phyloP scores from a whole-genome alignment of 2,888 invertebrate genomes.

The Melanchra persicariae region DNA sequence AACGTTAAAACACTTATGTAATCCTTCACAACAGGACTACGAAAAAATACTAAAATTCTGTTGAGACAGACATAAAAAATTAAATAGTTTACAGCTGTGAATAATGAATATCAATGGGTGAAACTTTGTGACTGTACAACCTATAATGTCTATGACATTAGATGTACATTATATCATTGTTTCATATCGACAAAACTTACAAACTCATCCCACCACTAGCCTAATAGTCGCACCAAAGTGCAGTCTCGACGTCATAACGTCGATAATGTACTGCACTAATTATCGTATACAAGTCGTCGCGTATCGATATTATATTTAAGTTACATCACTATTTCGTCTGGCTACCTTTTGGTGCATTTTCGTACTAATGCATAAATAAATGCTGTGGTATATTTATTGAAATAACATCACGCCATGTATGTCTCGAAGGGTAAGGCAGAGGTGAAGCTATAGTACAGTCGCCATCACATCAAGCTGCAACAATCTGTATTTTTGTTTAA shows the following conservation, averaged over 20 bases:
- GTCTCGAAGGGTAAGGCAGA: not conserved
- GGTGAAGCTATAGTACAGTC: no score
- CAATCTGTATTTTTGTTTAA: no score
- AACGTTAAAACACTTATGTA: no score
- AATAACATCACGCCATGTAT: not conserved
- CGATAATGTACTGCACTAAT: constrained; percentile 87
- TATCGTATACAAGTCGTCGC: constrained; percentile 71
- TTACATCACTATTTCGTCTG: constrained; percentile 71
- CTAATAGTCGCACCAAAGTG: constrained; percentile 82
- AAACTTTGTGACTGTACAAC: no score
- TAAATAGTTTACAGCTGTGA: no score
- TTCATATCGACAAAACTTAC: constrained; percentile 42
- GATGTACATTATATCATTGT: no score
- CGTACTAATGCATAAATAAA: constrained; percentile 28
- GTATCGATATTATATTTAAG: constrained; percentile 74
- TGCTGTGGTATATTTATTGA: constrained; percentile 11
- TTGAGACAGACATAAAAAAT: no score
- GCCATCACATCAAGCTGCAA: no score
- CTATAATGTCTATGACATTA: no score
- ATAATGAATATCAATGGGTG: no score
- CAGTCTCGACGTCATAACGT: constrained; percentile 87
- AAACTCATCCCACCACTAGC: constrained; percentile 71
- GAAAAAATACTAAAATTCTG: no score
- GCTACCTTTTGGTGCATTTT: constrained; percentile 42
- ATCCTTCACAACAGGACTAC: no score